Evolutionary conservation across 2,113 vertebrate genomes (phyloP), one percentile per base, ranked within the genome.

Genomic region (Rhinolophus sinicus): DNA sequence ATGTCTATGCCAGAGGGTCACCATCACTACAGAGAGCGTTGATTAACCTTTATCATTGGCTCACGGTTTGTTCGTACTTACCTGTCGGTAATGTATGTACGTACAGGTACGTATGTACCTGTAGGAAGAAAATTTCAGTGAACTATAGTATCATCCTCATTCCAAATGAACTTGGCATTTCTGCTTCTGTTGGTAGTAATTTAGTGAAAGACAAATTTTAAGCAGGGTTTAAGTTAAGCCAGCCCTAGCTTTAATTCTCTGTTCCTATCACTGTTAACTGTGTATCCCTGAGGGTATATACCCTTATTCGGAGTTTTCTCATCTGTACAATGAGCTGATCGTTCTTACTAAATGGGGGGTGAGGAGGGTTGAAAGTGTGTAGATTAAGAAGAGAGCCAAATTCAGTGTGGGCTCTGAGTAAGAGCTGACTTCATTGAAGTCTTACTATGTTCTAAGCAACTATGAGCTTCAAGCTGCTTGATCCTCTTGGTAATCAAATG

Each of bases 51-150:
- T 82, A 76, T 38, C 38, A 64, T 26, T 60, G 54, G 69, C 28
- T 60, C 6, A 14, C 33, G 54, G 64, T 47, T 93, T 83, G 19
- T 38, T 72, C n/a, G 92, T 93, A 38, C 35, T 82, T 96, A 92
- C n/a, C n/a, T n/a, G n/a, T n/a, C n/a, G n/a, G n/a, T n/a, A n/a
- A n/a, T n/a, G n/a, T n/a, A n/a, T n/a, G n/a, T n/a, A n/a, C n/a
- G n/a, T n/a, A n/a, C n/a, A n/a, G n/a, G 35, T 93, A 60, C 11
- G 21, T 77, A 44, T 69, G 85, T 44, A 24, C 62, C 56, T 72
- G 8, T 30, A 56, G 90, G 88, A 95, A 93, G 58, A 78, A 94
- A 88, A 26, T 73, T 81, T 44, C 81, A 88, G 62, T 65, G 26
- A 88, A 85, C 67, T 38, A 5, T 10, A n/a, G 26, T 69, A 47